A percentile compares a stretch with the other conserved stretches of the same genome.
These are phyloP conservation scores for Phalacrocorax aristotelis DNA, from an alignment of 2,113 vertebrate species.

Conservation along the genomic window DNA sequence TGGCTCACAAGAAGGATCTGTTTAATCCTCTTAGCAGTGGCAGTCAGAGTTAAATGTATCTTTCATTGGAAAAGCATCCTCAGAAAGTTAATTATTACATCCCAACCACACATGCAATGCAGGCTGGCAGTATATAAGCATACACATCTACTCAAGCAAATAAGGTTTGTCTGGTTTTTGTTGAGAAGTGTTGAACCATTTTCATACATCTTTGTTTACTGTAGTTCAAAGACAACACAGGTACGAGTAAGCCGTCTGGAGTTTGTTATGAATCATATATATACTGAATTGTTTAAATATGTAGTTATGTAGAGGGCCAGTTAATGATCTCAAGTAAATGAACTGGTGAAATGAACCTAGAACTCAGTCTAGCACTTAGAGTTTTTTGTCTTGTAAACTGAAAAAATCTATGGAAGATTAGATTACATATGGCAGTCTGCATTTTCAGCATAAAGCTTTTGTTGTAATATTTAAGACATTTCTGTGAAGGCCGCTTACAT, in stretches of 20 bases:
- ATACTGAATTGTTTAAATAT: neutral
- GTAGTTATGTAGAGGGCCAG: neutral
- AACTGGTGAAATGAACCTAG: neutral
- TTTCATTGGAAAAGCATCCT: neutral
- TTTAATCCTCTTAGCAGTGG: neutral
- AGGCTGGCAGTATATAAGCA: neutral
- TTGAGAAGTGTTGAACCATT: neutral
- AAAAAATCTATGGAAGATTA: neutral
- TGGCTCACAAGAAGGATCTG: neutral
- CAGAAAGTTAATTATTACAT: neutral
- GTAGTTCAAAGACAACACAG: neutral
- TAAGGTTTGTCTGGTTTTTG: neutral
- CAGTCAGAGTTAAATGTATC: neutral
- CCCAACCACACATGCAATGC: fast-evolving
- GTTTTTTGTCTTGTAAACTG: neutral
- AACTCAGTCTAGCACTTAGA: neutral
- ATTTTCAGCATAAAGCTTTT: neutral
- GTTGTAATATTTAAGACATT: neutral
- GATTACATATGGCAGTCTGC: neutral
- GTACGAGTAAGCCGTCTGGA: neutral
- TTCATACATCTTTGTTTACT: neutral
- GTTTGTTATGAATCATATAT: neutral
- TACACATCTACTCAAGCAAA: neutral
- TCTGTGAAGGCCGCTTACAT: neutral
- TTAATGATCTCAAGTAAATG: neutral